A percentile compares a stretch with the other conserved stretches of the same genome.
phyloP scores from a whole-genome alignment of 2,113 vertebrate species.

The Protobothrops mucrosquamatus region DNA sequence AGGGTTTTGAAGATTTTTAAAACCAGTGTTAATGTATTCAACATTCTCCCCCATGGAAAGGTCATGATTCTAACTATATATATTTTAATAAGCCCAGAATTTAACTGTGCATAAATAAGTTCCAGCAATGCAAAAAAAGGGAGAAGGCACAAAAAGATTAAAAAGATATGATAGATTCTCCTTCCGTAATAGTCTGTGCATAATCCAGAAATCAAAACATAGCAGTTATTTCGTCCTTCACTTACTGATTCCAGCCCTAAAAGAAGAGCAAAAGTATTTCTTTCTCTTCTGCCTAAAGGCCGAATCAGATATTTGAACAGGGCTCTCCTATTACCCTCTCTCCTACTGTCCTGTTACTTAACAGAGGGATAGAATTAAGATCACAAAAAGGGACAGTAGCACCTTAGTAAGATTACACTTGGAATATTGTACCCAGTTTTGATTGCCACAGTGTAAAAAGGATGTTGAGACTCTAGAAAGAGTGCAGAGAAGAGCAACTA shows the following conservation, averaged over 20 bases:
- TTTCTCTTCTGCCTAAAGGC: neutral
- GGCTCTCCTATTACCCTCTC: neutral
- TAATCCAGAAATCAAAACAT: neutral
- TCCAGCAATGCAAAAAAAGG: neutral
- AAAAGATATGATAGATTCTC: neutral
- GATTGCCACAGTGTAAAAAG: no score
- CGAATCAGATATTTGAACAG: neutral
- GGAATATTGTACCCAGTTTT: no score
- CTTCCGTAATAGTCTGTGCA: neutral
- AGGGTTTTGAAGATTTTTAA: neutral
- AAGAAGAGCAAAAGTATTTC: neutral
- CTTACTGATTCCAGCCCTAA: neutral
- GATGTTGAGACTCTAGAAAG: no score
- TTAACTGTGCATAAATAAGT: neutral
- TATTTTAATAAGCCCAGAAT: neutral
- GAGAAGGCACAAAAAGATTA: neutral
- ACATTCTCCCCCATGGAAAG: neutral
- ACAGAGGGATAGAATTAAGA: no score
- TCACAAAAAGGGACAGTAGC: no score
- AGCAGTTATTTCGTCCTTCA: neutral
- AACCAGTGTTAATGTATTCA: neutral
- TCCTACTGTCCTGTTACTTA: no score
- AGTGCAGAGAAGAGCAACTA: no score
- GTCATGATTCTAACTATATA: neutral
- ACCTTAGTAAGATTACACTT: no score